Base-by-base conservation (phyloP, 2,888 invertebrate genomes). In the Meta bourneti region DNA sequence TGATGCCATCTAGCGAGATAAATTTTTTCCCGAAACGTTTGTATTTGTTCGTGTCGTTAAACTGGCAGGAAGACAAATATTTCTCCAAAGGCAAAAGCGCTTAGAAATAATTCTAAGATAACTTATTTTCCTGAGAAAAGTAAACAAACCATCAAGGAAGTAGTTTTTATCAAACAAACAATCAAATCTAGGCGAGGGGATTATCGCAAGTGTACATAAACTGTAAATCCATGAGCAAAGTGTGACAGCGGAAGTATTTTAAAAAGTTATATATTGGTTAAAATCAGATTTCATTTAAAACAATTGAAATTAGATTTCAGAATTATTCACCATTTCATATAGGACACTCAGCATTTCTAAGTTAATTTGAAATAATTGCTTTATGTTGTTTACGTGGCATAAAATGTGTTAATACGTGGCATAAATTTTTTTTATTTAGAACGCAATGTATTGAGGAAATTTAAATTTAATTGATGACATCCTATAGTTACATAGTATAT, bases 1-100 rank as follows among this genome's bases (percentile, higher is more conserved):
- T 34, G 74, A 74, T 84, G 90, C 90, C 90, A 85, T 85, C 90
- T 90, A 52, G 82, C 20, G 77, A 52, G 49, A 77, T 34, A 51
- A 79, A 34, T 61, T 84, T 54, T 84, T 84, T 48, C 11, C 51
- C 51, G 52, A 82, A 82, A 52, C 48, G 51, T 19, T 49, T 20
- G 7, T 20, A 19, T 72, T 82, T 82, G 34, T 72, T 72, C 20
- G 49, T 48, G 69, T 82, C 20, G 11, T 13, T 82, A 48, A 49
- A 16, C 16, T 72, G 75, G 75, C 34, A 72, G 72, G 52, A 34
- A 75, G 61, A 72, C 34, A 84, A 84, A 84, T 72, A 84, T 84
- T 84, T 34, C 48, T 16, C 49, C 52, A 75, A 54, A 84, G 54
- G 84, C 16, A 79, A 48, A 75, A 75, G 54, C 34, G 34, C 54